A percentile compares a stretch with the other conserved stretches of the same genome.
phyloP scores from a whole-genome alignment of 37 sponge, comb jelly and placozoan genomes.

The Diacarnus erythraeanus region DNA sequence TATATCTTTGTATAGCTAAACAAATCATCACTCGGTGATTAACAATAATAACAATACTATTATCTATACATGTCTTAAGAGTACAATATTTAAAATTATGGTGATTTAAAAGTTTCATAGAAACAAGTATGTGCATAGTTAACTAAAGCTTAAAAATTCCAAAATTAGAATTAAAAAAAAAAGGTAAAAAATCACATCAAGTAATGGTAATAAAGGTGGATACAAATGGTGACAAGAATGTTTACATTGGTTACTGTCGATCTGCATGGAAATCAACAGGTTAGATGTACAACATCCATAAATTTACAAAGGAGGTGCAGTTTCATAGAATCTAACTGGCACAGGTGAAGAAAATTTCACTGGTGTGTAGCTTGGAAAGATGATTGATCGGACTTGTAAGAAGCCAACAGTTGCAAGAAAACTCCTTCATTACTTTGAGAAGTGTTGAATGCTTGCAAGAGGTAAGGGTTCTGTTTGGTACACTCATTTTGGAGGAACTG shows the following conservation, averaged over 20 bases:
- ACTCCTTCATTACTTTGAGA: background rate
- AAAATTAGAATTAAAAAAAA: background rate
- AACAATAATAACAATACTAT: no score
- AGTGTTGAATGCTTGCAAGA: constrained; percentile 1
- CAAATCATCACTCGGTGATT: no score
- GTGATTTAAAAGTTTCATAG: no score
- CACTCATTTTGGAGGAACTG: constrained; percentile 3
- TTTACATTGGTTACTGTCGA: background rate
- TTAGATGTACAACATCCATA: constrained; percentile 46
- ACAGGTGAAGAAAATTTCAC: constrained; percentile 5
- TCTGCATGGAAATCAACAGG: constrained; percentile 36
- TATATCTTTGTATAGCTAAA: no score
- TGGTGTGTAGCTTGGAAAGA: constrained; percentile 6
- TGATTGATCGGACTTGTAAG: background rate
- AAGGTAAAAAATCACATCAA: background rate
- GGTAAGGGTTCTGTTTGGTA: background rate
- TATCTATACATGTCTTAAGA: no score
- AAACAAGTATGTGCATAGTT: background rate
- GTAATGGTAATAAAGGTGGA: background rate
- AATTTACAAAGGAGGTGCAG: background rate
- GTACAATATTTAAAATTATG: no score
- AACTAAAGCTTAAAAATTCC: background rate
- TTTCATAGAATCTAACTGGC: constrained; percentile 34
- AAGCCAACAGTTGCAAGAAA: constrained; percentile 23
- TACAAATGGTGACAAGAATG: background rate